phyloP scores from a whole-genome alignment of 2,888 invertebrate genomes.

The Oligia latruncula region DNA sequence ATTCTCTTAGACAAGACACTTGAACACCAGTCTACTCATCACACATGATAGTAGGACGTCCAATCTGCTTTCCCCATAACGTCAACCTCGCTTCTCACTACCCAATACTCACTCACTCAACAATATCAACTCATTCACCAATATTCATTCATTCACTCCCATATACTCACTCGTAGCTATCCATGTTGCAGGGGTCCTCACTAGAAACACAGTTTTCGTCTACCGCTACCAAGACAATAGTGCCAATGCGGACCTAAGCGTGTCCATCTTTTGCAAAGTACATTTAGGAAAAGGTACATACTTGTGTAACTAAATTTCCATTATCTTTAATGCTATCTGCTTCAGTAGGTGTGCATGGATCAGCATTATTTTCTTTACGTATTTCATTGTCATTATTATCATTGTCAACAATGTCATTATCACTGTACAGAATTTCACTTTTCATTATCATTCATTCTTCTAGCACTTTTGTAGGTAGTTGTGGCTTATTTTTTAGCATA shows the following conservation, averaged over 20 bases:
- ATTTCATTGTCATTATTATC: constrained; percentile 39
- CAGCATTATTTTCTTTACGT: constrained; percentile 37
- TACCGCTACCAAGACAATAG: constrained; percentile 89
- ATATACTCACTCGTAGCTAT: constrained; percentile 67
- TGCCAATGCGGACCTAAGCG: constrained; percentile 88
- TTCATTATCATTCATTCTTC: constrained; percentile 34
- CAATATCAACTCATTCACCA: constrained; percentile 45
- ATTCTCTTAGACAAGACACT: background rate
- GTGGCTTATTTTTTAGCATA: constrained; percentile 23
- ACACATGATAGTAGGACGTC: background rate
- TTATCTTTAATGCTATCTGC: constrained; percentile 61
- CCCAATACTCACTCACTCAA: constrained; percentile 58
- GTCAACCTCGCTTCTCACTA: constrained; percentile 41
- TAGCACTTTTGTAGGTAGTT: constrained; percentile 28
- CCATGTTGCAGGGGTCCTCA: constrained; percentile 88
- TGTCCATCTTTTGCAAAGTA: constrained; percentile 90
- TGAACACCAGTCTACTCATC: background rate
- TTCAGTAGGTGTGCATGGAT: constrained; percentile 60
- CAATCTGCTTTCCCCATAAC: constrained; percentile 37
- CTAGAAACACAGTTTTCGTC: constrained; percentile 88
- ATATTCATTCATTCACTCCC: constrained; percentile 60
- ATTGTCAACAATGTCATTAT: constrained; percentile 30
- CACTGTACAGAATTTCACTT: constrained; percentile 51
- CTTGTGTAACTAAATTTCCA: constrained; percentile 73
- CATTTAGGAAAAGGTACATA: constrained; percentile 90